Evolutionary conservation across 2,113 vertebrate genomes (phyloP).

Genomic region (Pipa parva): DNA sequence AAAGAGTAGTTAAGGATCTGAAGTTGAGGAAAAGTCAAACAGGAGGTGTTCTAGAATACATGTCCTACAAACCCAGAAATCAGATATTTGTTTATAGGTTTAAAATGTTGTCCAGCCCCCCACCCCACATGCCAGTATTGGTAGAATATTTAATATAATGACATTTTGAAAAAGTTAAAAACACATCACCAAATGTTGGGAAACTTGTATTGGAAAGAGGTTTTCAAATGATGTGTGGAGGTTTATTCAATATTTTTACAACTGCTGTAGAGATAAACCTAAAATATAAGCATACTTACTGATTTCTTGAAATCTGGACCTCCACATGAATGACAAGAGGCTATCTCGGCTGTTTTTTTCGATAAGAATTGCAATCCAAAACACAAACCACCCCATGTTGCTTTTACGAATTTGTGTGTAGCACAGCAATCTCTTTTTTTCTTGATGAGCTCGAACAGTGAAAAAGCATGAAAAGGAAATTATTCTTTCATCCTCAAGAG

Average conservation of each 20-base stretch:
- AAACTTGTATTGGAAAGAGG: not conserved
- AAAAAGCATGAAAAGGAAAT: slow-evolving; percentile 50
- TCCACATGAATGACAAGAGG: slow-evolving; percentile 13
- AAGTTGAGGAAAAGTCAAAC: too few species aligned
- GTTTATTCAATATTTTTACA: not conserved
- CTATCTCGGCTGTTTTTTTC: slow-evolving; percentile 31
- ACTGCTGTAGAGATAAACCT: not conserved
- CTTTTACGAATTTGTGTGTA: slow-evolving; percentile 26
- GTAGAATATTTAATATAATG: too few species aligned
- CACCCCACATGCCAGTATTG: too few species aligned
- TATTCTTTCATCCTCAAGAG: slow-evolving; percentile 45
- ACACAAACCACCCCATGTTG: slow-evolving; percentile 20
- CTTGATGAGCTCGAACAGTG: slow-evolving; percentile 42
- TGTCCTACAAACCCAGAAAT: too few species aligned
- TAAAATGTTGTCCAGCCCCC: too few species aligned
- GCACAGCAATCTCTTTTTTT: slow-evolving; percentile 45
- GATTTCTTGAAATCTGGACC: slow-evolving; percentile 8
- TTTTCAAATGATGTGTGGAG: not conserved
- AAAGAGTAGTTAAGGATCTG: too few species aligned
- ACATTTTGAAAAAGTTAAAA: too few species aligned
- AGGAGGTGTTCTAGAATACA: too few species aligned
- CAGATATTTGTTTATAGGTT: too few species aligned
- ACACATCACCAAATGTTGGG: too few species aligned
- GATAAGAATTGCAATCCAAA: slow-evolving; percentile 26
- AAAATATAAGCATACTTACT: not conserved